phyloP scores from a whole-genome alignment of 2,113 vertebrate species.

The Alectura lathami region DNA sequence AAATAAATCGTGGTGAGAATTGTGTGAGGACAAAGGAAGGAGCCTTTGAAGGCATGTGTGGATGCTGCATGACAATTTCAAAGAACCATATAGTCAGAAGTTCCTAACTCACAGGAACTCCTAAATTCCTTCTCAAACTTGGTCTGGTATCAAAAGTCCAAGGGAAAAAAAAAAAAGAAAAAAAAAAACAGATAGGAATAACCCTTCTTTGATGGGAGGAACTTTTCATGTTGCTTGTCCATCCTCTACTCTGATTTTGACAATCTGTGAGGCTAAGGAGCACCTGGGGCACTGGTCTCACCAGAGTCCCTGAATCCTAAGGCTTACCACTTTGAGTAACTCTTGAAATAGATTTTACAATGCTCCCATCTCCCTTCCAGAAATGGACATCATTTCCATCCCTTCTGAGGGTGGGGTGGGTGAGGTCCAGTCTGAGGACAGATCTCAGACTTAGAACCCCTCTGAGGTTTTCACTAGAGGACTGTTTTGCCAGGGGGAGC shows the following conservation, averaged over 20 bases:
- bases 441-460: background rate
- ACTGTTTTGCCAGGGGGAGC: background rate
- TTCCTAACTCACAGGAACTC: background rate
- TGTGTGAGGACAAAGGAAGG: background rate
- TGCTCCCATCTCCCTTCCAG: background rate
- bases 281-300: background rate
- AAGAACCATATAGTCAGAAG: background rate
- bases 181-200: background rate
- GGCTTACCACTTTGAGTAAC: background rate
- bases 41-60: background rate
- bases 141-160: background rate
- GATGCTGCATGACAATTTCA: background rate
- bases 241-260: background rate
- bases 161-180: background rate
- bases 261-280: background rate
- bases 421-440: background rate
- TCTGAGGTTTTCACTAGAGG: background rate
- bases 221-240: background rate
- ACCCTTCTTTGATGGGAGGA: background rate
- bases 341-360: background rate
- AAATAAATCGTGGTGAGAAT: background rate
- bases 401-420: background rate
- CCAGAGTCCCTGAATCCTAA: background rate
- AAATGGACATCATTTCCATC: background rate
- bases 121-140: background rate